Evolutionary conservation across 2,113 vertebrate genomes (phyloP).

Genomic region (Miniopterus natalensis): DNA sequence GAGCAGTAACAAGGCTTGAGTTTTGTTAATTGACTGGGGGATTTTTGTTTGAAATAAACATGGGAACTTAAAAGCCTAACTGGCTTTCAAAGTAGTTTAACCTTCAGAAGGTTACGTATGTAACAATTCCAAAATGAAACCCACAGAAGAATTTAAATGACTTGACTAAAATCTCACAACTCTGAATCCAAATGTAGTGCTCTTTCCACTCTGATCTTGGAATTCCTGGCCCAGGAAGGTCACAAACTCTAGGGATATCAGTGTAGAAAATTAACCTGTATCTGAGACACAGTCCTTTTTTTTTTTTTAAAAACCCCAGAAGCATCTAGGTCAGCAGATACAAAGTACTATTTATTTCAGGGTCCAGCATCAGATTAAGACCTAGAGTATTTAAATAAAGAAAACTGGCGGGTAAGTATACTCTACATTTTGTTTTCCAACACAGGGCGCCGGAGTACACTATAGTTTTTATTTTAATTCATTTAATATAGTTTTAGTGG

Average conservation of each 20-base stretch:
- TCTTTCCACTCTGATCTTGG: neutral
- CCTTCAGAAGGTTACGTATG: neutral
- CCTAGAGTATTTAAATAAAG: neutral
- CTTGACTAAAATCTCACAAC: constrained; percentile 5
- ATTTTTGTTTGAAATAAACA: neutral
- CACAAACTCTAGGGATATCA: neutral
- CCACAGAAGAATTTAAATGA: neutral
- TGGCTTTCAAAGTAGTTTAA: constrained; percentile 47
- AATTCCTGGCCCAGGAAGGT: neutral
- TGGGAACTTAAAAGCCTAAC: constrained; percentile 8
- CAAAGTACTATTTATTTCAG: constrained; percentile 21
- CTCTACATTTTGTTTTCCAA: neutral
- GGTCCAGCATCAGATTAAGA: neutral
- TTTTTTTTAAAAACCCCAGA: neutral
- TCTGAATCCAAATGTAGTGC: neutral
- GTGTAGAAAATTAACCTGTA: constrained; percentile 48
- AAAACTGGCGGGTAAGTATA: neutral
- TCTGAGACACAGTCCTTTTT: neutral
- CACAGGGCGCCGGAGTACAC: neutral
- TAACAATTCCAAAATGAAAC: constrained; percentile 33
- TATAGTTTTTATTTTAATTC: neutral
- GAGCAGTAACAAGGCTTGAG: neutral
- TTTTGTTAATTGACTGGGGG: neutral
- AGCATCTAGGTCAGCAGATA: neutral
- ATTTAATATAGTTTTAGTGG: neutral